Base-by-base conservation (phyloP, 1,140 invertebrate genomes). In the Sweltsa coloradensis region DNA sequence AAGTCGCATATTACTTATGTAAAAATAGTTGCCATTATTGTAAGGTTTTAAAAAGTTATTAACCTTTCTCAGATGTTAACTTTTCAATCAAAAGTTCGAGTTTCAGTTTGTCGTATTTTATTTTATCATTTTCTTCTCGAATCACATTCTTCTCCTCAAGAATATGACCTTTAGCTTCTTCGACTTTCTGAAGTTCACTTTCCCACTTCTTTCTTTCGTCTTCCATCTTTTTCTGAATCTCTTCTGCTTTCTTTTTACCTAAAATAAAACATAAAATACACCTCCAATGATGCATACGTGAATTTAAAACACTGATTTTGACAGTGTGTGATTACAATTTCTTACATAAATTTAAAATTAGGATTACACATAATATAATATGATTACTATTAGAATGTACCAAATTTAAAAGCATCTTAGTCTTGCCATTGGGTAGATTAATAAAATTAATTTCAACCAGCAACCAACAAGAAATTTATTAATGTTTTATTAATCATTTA, bases 81-180 rank as follows among this genome's bases (percentile, higher is more conserved):
- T 45, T 67, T 66, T 49, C 60, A 60, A n/a, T n/a, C n/a, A n/a
- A n/a, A n/a, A n/a, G n/a, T 40, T 79, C 74, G 21, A 58, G 71
- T 53, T 71, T 74, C 43, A 73, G 78, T 22, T 58, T 43, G 51
- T 64, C 62, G 6, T 49, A 61, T 62, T 70, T 73, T 24, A 60
- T 61, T 61, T 72, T 74, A 51, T 68, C 69, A 43, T 67, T 64
- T 56, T 72, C 63, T 9, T 57, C 57, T 0, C 60, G 53, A 3
- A 71, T 53, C 45, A 70, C 64, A 29, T 62, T 66, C 34, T 62
- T 51, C 19, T 63, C 50, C 24, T 60, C 58, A n/a, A 64, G 65
- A 0, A 65, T 44, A 54, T 60, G 54, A 51, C 62, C 59, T 59
- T 71, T 54, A 65, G 72, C 53, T 49, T 56, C 59, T 65, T 69